phyloP scores from a whole-genome alignment of 2,797 vertebrate genomes.

The Phrynocephalus forsythii region DNA sequence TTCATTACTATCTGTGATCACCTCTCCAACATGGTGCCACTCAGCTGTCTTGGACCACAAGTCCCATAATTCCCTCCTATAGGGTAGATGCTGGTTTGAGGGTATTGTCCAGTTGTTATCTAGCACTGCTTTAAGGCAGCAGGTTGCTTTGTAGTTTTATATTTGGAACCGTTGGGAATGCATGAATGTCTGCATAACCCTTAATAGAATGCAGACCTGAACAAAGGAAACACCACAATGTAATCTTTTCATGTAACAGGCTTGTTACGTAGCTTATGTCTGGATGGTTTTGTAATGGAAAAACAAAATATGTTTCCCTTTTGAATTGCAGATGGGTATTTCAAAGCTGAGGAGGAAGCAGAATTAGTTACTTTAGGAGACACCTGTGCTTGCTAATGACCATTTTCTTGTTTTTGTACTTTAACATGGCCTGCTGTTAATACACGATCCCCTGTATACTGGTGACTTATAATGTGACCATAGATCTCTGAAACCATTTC shows the following conservation, averaged over 20 bases:
- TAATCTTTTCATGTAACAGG: conserved; percentile 5
- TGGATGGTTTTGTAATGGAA: conserved; percentile 38
- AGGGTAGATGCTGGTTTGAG: neutral
- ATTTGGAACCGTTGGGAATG: conserved; percentile 32
- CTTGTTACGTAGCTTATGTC: neutral
- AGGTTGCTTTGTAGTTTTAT: neutral
- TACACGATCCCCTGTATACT: neutral
- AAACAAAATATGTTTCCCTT: conserved; percentile 17
- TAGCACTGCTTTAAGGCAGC: neutral
- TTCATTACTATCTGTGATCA: conserved; percentile 32
- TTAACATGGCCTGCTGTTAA: conserved; percentile 25
- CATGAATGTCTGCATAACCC: conserved; percentile 8
- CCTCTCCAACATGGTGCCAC: neutral
- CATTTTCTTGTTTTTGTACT: conserved; percentile 10
- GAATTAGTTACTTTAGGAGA: conserved; percentile 40
- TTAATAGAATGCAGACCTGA: conserved; percentile 31
- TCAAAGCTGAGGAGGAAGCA: fast-evolving
- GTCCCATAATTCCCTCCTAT: neutral
- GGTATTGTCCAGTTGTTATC: neutral
- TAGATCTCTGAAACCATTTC: conserved; percentile 17
- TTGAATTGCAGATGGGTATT: conserved; percentile 18
- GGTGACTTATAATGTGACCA: conserved; percentile 29
- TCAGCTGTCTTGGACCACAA: neutral
- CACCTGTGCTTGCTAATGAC: conserved; percentile 16
- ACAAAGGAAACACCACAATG: conserved; percentile 21